Evolutionary conservation across 2,888 invertebrate genomes (phyloP), one percentile per base, ranked within the genome.

Genomic region (Cetonia aurata): DNA sequence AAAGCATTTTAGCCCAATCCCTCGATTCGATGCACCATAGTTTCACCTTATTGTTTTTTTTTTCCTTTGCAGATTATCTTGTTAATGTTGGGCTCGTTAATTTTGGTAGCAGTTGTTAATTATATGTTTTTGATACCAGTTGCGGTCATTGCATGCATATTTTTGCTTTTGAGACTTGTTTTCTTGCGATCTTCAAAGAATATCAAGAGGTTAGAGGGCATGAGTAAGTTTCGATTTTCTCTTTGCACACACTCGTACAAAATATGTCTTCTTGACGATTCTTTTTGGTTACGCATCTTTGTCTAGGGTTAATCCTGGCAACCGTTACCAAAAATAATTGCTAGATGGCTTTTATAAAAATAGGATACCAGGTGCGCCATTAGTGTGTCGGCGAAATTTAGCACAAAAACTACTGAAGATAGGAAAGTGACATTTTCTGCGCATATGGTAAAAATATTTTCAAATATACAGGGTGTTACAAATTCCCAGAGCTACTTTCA

Each of bases 151-250:
- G 83, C 88, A 1, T 81, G 89, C 2, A 83, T 91, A 73, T 92
- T 93, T 80, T 86, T 89, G 74, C 82, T 88, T 33, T 84, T 93
- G 12, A 85, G 93, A 59, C 80, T 87, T 15, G 86, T 92, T 74
- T 93, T 91, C 81, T 86, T 93, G 65, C 84, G 87, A 62, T 91
- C 92, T 0, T 90, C 92, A 0, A 88, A 92, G 67, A 92, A 91
- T 78, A 87, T 94, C 56, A 94, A 90, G 83, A 85, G 89, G 6
- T 82, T 91, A 12, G 91, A 91, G 84, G 90, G 90, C 78, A 88
- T 89, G 76, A 89, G 91, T 91, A 83, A 87, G 89, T 84, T 71
- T 60, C 25, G 46, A 25, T 42, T 46, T n/a, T 48, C 37, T 37
- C 41, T 48, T 41, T 37, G 37, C 37, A 37, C 37, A 37, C 37